These are phyloP conservation scores for Lethocerus indicus DNA, from an alignment of 1,140 invertebrate species.

Conservation along the genomic window DNA sequence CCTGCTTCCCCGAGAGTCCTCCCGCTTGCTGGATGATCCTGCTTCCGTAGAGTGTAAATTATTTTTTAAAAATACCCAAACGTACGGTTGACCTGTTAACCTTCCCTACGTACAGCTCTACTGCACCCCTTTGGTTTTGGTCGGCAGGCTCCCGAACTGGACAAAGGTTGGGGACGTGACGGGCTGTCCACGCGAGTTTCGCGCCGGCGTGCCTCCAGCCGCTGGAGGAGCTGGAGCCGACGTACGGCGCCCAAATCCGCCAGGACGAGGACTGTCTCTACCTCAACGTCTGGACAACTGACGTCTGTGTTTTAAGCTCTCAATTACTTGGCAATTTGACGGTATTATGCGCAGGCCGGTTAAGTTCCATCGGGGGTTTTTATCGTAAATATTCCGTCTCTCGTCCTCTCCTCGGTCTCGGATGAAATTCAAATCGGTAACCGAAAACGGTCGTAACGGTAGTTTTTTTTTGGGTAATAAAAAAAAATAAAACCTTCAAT, in stretches of 20 bases:
- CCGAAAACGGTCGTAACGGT: neutral
- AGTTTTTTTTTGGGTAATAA: neutral
- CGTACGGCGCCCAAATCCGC: conserved; percentile 8
- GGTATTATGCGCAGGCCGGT: neutral
- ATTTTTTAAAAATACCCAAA: neutral
- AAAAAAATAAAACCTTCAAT: neutral
- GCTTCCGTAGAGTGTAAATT: no score
- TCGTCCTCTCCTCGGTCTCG: neutral
- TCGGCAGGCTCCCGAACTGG: conserved; percentile 27
- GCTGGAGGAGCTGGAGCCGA: conserved; percentile 10
- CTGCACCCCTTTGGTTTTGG: neutral
- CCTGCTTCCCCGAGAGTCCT: no score
- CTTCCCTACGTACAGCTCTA: neutral
- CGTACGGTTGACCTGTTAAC: neutral
- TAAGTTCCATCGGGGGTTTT: neutral
- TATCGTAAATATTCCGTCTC: neutral
- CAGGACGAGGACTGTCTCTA: conserved; percentile 34
- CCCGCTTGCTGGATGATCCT: no score
- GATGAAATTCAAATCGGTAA: neutral
- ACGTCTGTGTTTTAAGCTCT: conserved; percentile 21
- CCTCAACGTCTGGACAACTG: conserved; percentile 35
- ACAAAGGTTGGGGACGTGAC: conserved; percentile 27
- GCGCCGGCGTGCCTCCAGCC: conserved; percentile 32
- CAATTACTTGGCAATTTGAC: neutral
- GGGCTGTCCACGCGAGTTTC: conserved; percentile 26